These are phyloP conservation scores for Bucco capensis DNA, from an alignment of 2,113 vertebrate species.

Conservation along the genomic window DNA sequence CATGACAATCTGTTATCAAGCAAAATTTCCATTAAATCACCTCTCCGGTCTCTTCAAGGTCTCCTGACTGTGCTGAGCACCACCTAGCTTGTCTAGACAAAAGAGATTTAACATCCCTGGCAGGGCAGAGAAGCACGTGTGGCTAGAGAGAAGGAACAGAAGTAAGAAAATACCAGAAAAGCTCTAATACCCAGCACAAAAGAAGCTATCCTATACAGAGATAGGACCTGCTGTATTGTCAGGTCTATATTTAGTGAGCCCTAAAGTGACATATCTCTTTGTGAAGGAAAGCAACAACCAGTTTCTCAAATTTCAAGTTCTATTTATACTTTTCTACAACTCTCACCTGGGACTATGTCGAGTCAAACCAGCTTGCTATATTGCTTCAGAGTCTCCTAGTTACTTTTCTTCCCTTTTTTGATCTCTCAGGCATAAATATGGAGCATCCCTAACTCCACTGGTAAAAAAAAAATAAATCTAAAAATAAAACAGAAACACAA, in stretches of 20 bases:
- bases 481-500: constrained; percentile 3
- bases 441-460: not conserved
- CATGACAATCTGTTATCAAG: not conserved
- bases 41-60: not conserved
- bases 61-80: not conserved
- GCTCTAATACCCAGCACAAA: not conserved
- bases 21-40: not conserved
- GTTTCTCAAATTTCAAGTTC: not conserved
- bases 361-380: not conserved
- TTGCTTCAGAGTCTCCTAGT: not conserved
- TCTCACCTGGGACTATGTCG: not conserved
- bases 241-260: not conserved
- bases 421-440: not conserved
- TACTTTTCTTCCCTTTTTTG: not conserved
- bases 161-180: not conserved
- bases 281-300: not conserved
- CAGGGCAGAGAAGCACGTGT: not conserved
- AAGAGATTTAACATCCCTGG: not conserved
- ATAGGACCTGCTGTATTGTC: not conserved
- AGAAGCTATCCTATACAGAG: not conserved
- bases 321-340: not conserved
- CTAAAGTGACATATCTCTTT: not conserved
- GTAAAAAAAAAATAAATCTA: not conserved
- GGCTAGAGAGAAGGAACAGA: not conserved
- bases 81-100: not conserved